Evolutionary conservation across 2,888 invertebrate genomes (phyloP).

Genomic region (Lasioglossum leucozonium): DNA sequence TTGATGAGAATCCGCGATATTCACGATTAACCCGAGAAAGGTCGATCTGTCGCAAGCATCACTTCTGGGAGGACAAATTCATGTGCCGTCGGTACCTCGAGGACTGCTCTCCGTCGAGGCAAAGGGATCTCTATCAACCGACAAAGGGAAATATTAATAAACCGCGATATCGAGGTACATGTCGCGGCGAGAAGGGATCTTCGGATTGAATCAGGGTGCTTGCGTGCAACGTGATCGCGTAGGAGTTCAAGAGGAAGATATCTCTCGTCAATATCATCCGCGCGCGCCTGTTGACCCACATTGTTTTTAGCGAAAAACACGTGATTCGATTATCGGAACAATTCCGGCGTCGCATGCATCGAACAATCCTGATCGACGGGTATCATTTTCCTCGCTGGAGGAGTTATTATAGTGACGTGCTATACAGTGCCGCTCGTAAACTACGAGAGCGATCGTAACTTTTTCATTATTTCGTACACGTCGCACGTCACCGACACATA

Average conservation of each 20-base stretch:
- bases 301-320: constrained; percentile 36
- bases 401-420: constrained; percentile 18
- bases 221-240: not conserved
- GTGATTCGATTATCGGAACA: constrained; percentile 30
- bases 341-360: constrained; percentile 21
- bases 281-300: constrained; percentile 36
- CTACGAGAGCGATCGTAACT: not conserved
- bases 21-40: no score
- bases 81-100: not conserved
- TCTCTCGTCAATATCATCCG: constrained; percentile 15
- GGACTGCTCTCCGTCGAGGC: not conserved
- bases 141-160: constrained; percentile 28
- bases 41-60: no score
- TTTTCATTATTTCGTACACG: not conserved
- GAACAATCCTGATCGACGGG: not conserved
- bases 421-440: not conserved
- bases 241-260: constrained; percentile 20
- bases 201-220: constrained; percentile 20
- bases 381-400: not conserved
- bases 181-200: not conserved
- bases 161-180: not conserved
- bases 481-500: not conserved
- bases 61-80: not conserved
- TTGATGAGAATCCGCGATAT: no score
- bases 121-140: not conserved